phyloP scores from a whole-genome alignment of 2,113 vertebrate genomes.

The Vulpes ferrilata region DNA sequence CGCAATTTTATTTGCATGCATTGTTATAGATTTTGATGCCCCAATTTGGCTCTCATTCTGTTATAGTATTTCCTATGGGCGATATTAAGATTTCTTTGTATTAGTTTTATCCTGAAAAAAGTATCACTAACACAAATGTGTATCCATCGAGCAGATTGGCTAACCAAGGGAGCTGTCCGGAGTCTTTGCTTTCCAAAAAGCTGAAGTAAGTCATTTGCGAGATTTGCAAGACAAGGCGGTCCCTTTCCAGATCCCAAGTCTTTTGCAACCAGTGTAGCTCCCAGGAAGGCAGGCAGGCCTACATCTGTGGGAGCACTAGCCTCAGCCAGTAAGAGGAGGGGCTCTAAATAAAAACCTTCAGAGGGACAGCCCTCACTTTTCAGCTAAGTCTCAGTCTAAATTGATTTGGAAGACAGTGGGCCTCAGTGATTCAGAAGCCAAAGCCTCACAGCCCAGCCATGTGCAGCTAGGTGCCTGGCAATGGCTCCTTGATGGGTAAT shows the following conservation, averaged over 20 bases:
- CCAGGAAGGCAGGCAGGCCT: not conserved
- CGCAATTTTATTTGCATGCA: not conserved
- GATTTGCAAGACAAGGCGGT: not conserved
- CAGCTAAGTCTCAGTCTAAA: not conserved
- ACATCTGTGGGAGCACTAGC: not conserved
- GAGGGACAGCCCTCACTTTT: not conserved
- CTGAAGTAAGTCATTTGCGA: not conserved
- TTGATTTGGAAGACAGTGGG: constrained; percentile 11
- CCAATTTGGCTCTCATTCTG: not conserved
- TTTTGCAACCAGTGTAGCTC: not conserved
- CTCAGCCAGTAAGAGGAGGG: not conserved
- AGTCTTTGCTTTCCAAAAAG: not conserved
- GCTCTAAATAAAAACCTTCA: not conserved
- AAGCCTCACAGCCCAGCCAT: not conserved
- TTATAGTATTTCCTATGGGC: not conserved
- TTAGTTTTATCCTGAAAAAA: not conserved
- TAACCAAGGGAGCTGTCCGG: not conserved
- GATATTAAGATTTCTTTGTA: not conserved
- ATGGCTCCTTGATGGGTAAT: constrained; percentile 46
- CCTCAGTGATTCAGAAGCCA: constrained; percentile 40
- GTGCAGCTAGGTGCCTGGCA: not conserved
- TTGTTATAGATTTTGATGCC: not conserved
- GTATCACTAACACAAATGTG: not conserved
- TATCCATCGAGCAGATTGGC: not conserved
- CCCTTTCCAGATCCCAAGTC: not conserved